These are phyloP conservation scores for Alethe diademata DNA, from an alignment of 2,113 vertebrate species.

Conservation along the genomic window DNA sequence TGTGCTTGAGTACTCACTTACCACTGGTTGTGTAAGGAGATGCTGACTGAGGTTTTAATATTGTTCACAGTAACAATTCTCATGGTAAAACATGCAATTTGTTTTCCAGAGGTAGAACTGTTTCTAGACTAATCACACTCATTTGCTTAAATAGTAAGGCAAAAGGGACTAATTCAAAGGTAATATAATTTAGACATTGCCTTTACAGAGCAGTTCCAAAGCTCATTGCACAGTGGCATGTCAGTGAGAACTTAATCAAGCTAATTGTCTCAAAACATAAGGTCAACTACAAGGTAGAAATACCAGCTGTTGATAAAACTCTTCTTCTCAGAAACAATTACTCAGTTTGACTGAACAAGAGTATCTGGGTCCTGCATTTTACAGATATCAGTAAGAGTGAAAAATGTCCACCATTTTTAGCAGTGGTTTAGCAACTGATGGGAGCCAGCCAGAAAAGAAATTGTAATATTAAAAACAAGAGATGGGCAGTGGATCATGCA, in stretches of 20 bases:
- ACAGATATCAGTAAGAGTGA: not conserved
- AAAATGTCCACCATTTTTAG: not conserved
- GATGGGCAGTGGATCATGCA: not conserved
- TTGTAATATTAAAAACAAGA: not conserved
- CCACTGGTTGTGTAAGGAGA: not conserved
- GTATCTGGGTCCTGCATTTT: not conserved
- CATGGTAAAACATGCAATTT: not conserved
- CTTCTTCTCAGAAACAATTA: not conserved
- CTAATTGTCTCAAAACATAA: slow-evolving; percentile 28
- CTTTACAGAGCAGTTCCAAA: not conserved
- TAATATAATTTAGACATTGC: not conserved
- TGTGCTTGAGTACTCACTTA: not conserved
- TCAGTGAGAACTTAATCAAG: slow-evolving; percentile 24
- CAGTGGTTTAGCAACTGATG: not conserved
- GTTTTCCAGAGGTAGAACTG: not conserved
- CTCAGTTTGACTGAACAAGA: not conserved
- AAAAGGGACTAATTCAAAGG: not conserved
- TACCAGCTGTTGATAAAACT: not conserved
- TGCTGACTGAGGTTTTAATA: not conserved
- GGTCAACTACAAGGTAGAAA: not conserved
- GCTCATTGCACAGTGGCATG: not conserved
- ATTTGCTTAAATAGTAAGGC: not conserved
- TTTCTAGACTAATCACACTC: not conserved
- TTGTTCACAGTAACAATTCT: not conserved
- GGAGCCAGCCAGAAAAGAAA: not conserved